phyloP scores from a whole-genome alignment of 2,888 invertebrate species.

The Saturnia japonica region DNA sequence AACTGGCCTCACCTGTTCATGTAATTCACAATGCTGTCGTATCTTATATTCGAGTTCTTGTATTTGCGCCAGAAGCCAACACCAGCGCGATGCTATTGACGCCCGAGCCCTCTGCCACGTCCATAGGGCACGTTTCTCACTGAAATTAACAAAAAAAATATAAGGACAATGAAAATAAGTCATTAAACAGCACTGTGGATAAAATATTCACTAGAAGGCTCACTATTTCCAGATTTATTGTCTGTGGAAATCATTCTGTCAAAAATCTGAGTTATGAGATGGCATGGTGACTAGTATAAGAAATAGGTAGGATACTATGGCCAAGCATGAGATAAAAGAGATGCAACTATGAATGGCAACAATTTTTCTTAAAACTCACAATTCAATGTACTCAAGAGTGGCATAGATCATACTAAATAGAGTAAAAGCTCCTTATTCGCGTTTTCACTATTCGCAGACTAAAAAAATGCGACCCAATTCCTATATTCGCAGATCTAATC shows the following conservation, averaged over 20 bases:
- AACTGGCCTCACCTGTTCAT: conserved; percentile 77
- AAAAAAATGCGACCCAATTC: too few relatives aligned
- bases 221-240: background rate
- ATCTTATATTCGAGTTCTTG: conserved; percentile 95
- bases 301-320: too few relatives aligned
- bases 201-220: background rate
- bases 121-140: conserved; percentile 92
- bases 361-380: too few relatives aligned
- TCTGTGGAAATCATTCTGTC: background rate
- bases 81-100: conserved; percentile 92
- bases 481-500: too few relatives aligned
- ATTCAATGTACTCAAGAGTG: too few relatives aligned
- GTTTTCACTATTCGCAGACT: too few relatives aligned
- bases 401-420: too few relatives aligned
- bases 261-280: too few relatives aligned
- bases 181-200: background rate
- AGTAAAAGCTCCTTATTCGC: too few relatives aligned
- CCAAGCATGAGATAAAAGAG: too few relatives aligned
- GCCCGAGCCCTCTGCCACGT: conserved; percentile 90
- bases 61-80: conserved; percentile 96
- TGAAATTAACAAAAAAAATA: conserved; percentile 61
- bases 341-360: background rate
- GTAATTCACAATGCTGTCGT: conserved; percentile 92
- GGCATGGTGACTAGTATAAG: background rate
- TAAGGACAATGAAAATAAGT: background rate